These are phyloP conservation scores for Drosophila greeni DNA, from an alignment of 2,888 invertebrate species.

Conservation along the genomic window DNA sequence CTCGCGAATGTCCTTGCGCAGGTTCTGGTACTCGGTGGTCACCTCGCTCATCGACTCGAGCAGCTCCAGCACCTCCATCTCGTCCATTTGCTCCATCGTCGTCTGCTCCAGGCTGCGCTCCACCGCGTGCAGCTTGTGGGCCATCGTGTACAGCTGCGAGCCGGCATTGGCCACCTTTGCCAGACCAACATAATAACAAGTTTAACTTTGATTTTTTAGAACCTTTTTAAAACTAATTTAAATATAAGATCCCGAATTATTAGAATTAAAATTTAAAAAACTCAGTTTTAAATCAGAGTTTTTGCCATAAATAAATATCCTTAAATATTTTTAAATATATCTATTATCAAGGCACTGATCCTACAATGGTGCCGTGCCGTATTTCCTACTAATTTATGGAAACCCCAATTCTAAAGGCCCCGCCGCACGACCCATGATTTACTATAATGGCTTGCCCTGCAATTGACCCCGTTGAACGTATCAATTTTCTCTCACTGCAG, in stretches of 20 bases:
- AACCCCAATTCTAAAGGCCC: background rate
- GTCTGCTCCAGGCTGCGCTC: constrained; percentile 80
- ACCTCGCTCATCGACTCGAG: constrained; percentile 88
- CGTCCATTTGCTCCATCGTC: constrained; percentile 77
- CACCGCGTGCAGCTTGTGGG: constrained; percentile 86
- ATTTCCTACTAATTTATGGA: background rate
- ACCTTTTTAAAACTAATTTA: constrained; percentile 78
- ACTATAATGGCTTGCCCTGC: constrained; percentile 16
- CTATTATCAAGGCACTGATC: too few relatives aligned
- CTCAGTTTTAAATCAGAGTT: background rate
- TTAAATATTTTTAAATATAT: too few relatives aligned
- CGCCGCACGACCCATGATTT: constrained; percentile 7
- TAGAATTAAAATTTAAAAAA: background rate
- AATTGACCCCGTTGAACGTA: constrained; percentile 29
- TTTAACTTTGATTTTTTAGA: too few relatives aligned
- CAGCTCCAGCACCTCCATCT: constrained; percentile 86
- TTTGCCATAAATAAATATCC: background rate
- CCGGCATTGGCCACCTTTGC: constrained; percentile 87
- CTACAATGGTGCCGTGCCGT: background rate
- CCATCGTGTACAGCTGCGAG: constrained; percentile 85
- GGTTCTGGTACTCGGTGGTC: constrained; percentile 88
- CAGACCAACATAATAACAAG: too few relatives aligned
- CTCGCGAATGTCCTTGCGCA: constrained; percentile 88
- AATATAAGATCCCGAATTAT: background rate
- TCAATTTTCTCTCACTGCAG: constrained; percentile 29